Evolutionary conservation across 1,140 invertebrate species (phyloP), one percentile per base, ranked within the genome.

Genomic region (Penaeus indicus): DNA sequence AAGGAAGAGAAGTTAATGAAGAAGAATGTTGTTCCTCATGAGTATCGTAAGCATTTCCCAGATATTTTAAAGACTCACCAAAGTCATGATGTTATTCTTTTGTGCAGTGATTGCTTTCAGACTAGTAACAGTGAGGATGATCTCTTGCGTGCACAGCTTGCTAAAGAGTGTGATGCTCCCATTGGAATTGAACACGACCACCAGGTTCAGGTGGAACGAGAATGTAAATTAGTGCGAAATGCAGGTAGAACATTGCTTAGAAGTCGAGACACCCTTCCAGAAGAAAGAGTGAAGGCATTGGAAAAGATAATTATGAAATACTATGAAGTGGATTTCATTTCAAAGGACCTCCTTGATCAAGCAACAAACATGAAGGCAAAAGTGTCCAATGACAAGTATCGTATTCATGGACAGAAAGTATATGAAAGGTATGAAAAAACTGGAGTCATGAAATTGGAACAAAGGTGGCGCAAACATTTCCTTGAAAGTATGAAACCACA

Each of bases 21-120:
- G 4, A 97, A 97, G 92, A 96, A 96, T 91, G 94, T 97, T 42
- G 95, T 97, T 67, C 97, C 97, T 0, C 94, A 95, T 86, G 96
- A 97, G 93, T 97, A 97, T 92, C 94, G 96, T 82, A 97, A 95
- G 93, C 95, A 96, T 92, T 97, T 97, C 92, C 96, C 97, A 54
- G 92, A 94, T 89, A 93, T 96, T 64, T 95, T 97, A 95, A 97
- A 97, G 92, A 95, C 96, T 18, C 96, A 97, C 92, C 95, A 95
- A 42, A 97, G 96, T 0, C 96, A 97, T 92, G 97, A 97, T 93
- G 94, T 97, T 27, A 92, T 97, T 25, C 92, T 97, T 84, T 92
- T 97, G 38, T 97, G 97, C 92, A 93, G 94, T 77, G 62, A 91
- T 0, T 97, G 97, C 93, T 96, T 97, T 92, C 94, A 95, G 90